Evolutionary conservation across 2,888 invertebrate species (phyloP), one percentile per base, ranked within the genome.

Genomic region (Carpatolechia fugitivella): DNA sequence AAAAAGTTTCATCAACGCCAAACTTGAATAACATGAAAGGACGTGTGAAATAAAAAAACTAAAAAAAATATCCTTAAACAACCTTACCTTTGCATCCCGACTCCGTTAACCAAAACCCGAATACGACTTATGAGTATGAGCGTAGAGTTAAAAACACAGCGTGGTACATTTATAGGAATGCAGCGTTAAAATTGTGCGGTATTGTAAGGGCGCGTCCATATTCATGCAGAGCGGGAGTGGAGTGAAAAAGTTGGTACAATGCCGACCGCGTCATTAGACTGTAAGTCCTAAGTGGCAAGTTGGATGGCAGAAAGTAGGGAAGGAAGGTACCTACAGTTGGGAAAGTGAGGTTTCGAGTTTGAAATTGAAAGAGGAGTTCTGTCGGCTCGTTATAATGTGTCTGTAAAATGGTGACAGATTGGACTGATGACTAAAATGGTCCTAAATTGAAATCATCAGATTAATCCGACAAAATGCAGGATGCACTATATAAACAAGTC

Each of bases 231-330:
- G 72, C 65, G 29, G 29, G 20, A 29, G 29, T 70, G 66, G 70
- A 72, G 66, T 70, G 74, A 74, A 76, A 78, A 82, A 81, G 75
- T 81, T 80, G 71, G 74, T 74, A 81, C 80, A 80, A 81, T 80
- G 62, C 72, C 66, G 62, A 69, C 61, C 67, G 72, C 78, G 74
- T 81, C 81, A 78, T 80, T 82, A 80, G 72, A 68, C 60, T 55
- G 57, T 14, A 59, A 72, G 67, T 64, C 69, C 69, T 74, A 74
- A 80, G 80, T 79, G 78, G 72, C 70, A 78, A 82, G 80, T 80
- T 78, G 65, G 57, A 58, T 59, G 59, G 44, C 18, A 38, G 40
- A 41, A 41, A 41, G 40, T 41, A 41, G 14, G 40, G 18, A 20
- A 11, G 18, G 40, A 13, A 36, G 46, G 33, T 47, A 53, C 5